Conservation (phyloP, 2,113 vertebrate species). For the Orthonyx spaldingii region DNA sequence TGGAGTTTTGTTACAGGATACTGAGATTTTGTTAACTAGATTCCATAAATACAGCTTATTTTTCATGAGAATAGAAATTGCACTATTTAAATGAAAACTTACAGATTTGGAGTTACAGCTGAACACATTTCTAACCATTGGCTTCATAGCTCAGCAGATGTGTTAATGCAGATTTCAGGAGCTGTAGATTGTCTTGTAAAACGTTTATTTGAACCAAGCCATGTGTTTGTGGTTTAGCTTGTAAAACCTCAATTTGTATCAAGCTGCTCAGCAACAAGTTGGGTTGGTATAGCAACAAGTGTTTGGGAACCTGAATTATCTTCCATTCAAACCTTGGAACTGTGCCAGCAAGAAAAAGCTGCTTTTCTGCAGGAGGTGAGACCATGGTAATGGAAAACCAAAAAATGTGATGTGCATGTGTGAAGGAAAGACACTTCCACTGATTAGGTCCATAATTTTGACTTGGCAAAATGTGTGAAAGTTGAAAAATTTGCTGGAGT, state of each 20-base stretch:
- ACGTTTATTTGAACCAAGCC: background rate
- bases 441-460: background rate
- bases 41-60: background rate
- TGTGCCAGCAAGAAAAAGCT: rapidly evolving
- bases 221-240: background rate
- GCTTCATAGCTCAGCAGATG: background rate
- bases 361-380: background rate
- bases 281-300: background rate
- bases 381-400: background rate
- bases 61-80: background rate
- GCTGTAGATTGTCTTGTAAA: background rate
- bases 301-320: background rate
- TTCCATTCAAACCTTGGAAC: background rate
- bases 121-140: background rate
- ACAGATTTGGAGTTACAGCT: background rate
- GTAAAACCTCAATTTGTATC: background rate
- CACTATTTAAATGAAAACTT: background rate
- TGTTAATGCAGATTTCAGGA: background rate
- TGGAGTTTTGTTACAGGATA: background rate
- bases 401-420: rapidly evolving
- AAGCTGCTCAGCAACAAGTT: background rate
- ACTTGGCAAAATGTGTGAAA: background rate
- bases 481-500: background rate
- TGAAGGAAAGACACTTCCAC: background rate
- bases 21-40: background rate